These are phyloP conservation scores for Bugula neritina DNA, from an alignment of 2,888 invertebrate species.

Conservation along the genomic window DNA sequence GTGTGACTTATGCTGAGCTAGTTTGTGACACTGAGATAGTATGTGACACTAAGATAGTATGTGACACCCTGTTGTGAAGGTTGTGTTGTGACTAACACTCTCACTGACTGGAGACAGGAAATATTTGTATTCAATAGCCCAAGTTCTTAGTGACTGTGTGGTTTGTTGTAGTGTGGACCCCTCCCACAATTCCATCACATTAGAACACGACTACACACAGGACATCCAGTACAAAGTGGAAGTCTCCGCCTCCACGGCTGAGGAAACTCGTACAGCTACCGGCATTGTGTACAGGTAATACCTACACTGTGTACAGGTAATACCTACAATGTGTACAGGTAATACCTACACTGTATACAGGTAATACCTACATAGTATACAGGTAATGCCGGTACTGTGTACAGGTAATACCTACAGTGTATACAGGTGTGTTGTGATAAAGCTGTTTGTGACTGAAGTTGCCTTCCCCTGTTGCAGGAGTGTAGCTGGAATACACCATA, in stretches of 20 bases:
- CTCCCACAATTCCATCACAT: neutral
- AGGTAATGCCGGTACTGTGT: no score
- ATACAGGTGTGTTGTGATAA: no score
- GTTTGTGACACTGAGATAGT: no score
- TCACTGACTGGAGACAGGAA: no score
- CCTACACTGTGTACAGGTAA: neutral
- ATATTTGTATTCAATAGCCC: no score
- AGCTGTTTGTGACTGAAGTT: no score
- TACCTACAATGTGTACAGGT: neutral
- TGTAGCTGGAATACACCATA: neutral
- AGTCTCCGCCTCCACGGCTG: neutral
- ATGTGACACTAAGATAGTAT: no score
- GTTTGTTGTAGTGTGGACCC: neutral
- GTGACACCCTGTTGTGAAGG: no score
- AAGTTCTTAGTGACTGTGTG: no score
- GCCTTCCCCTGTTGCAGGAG: neutral
- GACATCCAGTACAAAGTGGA: slow-evolving; percentile 12
- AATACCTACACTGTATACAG: neutral
- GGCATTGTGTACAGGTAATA: slow-evolving; percentile 19
- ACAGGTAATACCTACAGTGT: no score
- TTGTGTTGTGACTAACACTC: no score
- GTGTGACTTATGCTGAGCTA: no score
- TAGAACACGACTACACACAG: neutral
- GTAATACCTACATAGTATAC: neutral
- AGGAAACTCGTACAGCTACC: neutral